These are phyloP conservation scores for Melikaiella ostensackeni DNA, from an alignment of 2,888 invertebrate species.

Conservation along the genomic window DNA sequence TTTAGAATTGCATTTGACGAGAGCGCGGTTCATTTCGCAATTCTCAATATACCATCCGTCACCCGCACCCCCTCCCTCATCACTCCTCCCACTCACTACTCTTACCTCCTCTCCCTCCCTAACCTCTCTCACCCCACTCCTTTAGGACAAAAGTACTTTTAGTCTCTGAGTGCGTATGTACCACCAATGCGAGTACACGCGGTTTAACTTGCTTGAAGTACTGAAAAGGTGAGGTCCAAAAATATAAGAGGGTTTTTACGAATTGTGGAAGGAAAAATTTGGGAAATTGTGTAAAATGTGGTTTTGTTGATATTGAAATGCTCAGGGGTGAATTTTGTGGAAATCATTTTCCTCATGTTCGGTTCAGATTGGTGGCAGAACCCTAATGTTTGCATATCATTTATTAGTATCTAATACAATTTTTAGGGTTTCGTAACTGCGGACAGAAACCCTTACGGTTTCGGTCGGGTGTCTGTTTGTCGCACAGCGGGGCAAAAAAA, in stretches of 20 bases:
- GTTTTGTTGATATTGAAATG: neutral
- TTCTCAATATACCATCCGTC: slow-evolving; percentile 51
- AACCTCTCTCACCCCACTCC: slow-evolving; percentile 44
- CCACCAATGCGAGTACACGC: slow-evolving; percentile 64
- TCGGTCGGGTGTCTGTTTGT: too few relatives aligned
- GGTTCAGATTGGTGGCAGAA: too few relatives aligned
- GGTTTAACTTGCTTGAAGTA: slow-evolving; percentile 64
- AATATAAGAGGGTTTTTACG: slow-evolving; percentile 6
- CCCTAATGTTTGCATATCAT: too few relatives aligned
- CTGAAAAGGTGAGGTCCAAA: neutral
- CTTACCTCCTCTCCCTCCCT: slow-evolving; percentile 43
- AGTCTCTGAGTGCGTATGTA: slow-evolving; percentile 54
- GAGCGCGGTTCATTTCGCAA: slow-evolving; percentile 67
- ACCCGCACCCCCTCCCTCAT: neutral
- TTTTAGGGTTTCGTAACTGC: too few relatives aligned
- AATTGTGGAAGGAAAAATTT: neutral
- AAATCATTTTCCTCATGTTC: too few relatives aligned
- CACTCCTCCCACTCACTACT: slow-evolving; percentile 32
- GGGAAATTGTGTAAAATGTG: neutral
- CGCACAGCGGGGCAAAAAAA: too few relatives aligned
- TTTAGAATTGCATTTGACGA: slow-evolving; percentile 68
- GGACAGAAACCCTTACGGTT: too few relatives aligned
- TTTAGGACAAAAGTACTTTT: slow-evolving; percentile 69
- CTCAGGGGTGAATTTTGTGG: neutral
- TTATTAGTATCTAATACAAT: too few relatives aligned